Base-by-base conservation (phyloP, 2,888 invertebrate genomes). In the Hirudinaria manillensis region DNA sequence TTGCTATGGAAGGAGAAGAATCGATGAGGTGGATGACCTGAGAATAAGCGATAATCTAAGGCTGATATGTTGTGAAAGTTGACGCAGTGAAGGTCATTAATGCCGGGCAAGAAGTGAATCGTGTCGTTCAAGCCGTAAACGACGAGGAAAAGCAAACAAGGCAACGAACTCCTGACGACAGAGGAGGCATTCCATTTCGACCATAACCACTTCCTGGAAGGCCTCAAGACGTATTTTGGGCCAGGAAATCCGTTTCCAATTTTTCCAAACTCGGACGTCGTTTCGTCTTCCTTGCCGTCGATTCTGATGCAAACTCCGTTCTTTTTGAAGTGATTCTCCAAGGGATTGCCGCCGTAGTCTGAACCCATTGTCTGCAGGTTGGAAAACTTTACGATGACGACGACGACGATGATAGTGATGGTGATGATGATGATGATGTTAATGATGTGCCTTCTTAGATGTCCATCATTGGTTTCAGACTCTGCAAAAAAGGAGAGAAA, bases 31-130 rank as follows among this genome's bases (percentile, higher is more conserved):
- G 73, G 74, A 29, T 73, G 27, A 53, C 74, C 76, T 29, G 67
- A 75, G 21, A 79, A 72, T 13, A 80, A 13, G n/a, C 38, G 32
- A n/a, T 67, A 70, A 53, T 80, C 80, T 13, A 78, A 27, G 66
- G 76, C 72, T n/a, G 78, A 77, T 4, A 80, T 65, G 70, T 79
- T 79, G 77, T 78, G 72, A n/a, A 80, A 72, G 38, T 76, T 70
- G 32, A 79, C 74, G 72, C 78, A 78, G 55, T 74, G 72, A 13
- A 79, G 34, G 72, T 79, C 79, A 7, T 61, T 55, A 13, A 76
- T 29, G 2, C 24, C 16, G 6, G 79, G 79, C 61, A 78, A 76
- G 65, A 79, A 75, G 55, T 70, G 78, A 13, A 78, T 32, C 3
- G 27, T 29, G n/a, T 38, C 53, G 74, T 79, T 79, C 68, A 73